Conservation (phyloP, 2,113 vertebrate genomes). For the Sapayoa aenigma region DNA sequence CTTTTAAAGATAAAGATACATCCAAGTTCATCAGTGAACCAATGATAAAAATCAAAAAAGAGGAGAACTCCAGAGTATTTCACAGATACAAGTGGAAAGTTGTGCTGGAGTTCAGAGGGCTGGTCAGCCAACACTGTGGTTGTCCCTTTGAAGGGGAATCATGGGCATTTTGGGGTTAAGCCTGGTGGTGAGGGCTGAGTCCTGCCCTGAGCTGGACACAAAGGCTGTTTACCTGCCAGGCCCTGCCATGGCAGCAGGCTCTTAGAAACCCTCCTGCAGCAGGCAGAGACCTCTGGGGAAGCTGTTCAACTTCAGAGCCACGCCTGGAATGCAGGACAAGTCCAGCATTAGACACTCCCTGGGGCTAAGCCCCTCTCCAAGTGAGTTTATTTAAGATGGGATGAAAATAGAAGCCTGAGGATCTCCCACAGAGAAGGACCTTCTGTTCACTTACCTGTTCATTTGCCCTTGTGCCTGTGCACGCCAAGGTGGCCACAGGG, state of each 20-base stretch:
- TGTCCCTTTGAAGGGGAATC: background rate
- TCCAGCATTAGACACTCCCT: background rate
- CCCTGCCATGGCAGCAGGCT: background rate
- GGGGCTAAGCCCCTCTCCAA: background rate
- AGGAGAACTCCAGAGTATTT: background rate
- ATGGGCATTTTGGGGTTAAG: fast-evolving
- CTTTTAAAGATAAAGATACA: background rate
- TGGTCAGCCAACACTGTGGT: background rate
- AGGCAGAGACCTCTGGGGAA: background rate
- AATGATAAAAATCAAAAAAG: background rate
- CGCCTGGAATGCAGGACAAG: background rate
- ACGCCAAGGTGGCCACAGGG: fast-evolving
- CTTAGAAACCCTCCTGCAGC: background rate
- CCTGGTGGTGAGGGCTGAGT: background rate
- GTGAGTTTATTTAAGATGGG: background rate
- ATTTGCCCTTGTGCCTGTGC: background rate
- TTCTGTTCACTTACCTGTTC: background rate
- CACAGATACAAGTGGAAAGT: fast-evolving
- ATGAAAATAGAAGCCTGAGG: background rate
- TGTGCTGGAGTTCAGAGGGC: background rate
- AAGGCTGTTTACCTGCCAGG: background rate
- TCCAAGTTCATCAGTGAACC: background rate
- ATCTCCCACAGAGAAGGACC: background rate
- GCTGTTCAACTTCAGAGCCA: background rate
- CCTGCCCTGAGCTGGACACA: background rate